Percentiles rank a stretch among this genome's conserved stretches.
phyloP scores from a whole-genome alignment of 1,140 invertebrate species.

The Ephestia elutella region DNA sequence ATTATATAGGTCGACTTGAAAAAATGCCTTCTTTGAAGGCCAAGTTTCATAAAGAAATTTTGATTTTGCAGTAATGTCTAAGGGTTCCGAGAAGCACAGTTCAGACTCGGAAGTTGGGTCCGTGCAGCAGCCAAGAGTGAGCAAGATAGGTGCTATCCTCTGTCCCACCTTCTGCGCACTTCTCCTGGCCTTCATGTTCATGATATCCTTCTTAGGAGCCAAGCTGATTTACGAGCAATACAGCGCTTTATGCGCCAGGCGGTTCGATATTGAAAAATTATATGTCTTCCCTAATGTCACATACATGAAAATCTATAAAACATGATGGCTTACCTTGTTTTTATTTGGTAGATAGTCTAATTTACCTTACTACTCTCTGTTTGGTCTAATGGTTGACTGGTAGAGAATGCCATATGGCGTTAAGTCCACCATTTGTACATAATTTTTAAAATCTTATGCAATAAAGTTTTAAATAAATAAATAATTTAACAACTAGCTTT shows the following conservation, averaged over 20 bases:
- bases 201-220: constrained; percentile 39
- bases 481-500: no score
- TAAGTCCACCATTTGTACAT: no score
- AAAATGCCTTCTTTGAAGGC: no score
- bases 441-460: no score
- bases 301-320: neutral
- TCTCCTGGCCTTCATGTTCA: constrained; percentile 39
- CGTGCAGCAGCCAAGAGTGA: constrained; percentile 20
- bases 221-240: constrained; percentile 50
- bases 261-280: constrained; percentile 30
- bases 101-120: constrained; percentile 43
- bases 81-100: constrained; percentile 29
- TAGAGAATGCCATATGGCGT: no score
- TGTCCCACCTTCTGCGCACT: constrained; percentile 51
- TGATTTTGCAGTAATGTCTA: constrained; percentile 48
- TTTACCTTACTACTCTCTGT: no score
- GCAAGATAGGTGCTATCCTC: constrained; percentile 44
- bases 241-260: constrained; percentile 25
- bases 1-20: no score
- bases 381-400: no score
- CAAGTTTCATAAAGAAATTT: no score
- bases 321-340: neutral
- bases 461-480: no score
- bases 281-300: constrained; percentile 35
- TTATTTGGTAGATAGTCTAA: neutral